Evolutionary conservation across 2,888 invertebrate genomes (phyloP), one percentile per base, ranked within the genome.

Genomic region (Eupsilia transversa): DNA sequence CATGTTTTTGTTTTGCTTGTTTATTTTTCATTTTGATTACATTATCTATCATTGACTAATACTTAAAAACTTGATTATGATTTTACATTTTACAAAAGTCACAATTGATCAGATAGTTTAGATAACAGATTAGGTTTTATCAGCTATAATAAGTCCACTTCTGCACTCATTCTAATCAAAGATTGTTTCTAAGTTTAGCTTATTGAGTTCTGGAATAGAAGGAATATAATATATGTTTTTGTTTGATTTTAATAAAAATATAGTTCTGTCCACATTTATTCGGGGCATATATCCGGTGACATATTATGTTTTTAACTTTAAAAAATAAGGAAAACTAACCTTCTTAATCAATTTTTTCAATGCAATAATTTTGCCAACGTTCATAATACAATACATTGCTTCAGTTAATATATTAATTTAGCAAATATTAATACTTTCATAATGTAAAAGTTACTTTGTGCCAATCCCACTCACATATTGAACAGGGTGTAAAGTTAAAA

Each of bases 1-100:
- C 30, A 63, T 49, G 64, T 64, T 77, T 77, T 52, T 59, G 43
- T 80, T 72, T 80, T 27, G 43, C 9, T 54, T 46, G 14, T 33
- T 64, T 59, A n/a, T 73, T 59, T 64, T 63, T 17, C 12, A 61
- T 46, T 60, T 41, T 72, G 46, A 71, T 76, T 56, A 38, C 23
- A 72, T 20, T 60, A 41, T 41, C 27, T 76, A 35, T 14, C 49
- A 49, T 23, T 59, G 33, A 49, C 41, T 27, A 79, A 27, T 63
- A 63, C 23, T 35, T 52, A 20, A n/a, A 38, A 56, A 49, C 27
- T 61, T 75, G 57, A 77, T 20, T 17, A 41, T 0, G 27, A 27
- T 43, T 38, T 30, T 38, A n/a, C n/a, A 35, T n/a, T 77, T 41
- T 12, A 17, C 17, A 20, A 52, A 35, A n/a, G 20, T 12, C 35